Base-by-base conservation (phyloP, 2,888 invertebrate genomes). In the Muschampia plurimacula region DNA sequence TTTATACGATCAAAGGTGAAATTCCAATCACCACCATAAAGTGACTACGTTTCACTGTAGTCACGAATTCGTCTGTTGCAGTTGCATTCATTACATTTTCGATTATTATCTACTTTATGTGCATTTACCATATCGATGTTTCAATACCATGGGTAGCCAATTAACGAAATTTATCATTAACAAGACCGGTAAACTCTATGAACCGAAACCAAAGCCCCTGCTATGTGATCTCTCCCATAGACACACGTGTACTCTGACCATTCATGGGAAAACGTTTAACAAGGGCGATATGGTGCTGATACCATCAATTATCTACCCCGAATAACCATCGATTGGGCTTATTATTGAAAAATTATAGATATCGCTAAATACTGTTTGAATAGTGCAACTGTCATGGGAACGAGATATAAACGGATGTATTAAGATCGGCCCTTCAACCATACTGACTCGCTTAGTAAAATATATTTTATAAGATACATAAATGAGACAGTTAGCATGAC, bases 231-330 rank as follows among this genome's bases (percentile, higher is more conserved):
- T n/a, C 70, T 52, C 52, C 52, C 52, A 52, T 52, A 22, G 55
- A 10, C 74, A 68, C 69, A 74, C 78, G 88, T 86, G 86, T 83
- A 86, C 66, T 59, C 39, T 76, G 79, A 67, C 72, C 76, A 71
- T 67, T 74, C 86, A 89, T 92, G 94, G 91, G 92, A 93, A 88
- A 91, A 77, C 86, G 83, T 89, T 90, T 90, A 91, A 89, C 90
- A 80, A 89, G 92, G 90, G 92, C 86, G 89, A 86, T 88, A 85
- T 84, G 86, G 77, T 70, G 80, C 81, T 81, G 88, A 91, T 90
- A 89, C 76, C 82, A 85, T 81, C 87, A 89, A 91, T 90, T 93
- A 93, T 89, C 89, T 89, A 82, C 85, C 88, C 84, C 79, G 71
- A 68, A 79, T 76, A 77, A 71, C 67, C 72, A 82, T 81, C 81